phyloP scores from a whole-genome alignment of 37 sponge, comb jelly and placozoan genomes.

The Tethya wilhelma region DNA sequence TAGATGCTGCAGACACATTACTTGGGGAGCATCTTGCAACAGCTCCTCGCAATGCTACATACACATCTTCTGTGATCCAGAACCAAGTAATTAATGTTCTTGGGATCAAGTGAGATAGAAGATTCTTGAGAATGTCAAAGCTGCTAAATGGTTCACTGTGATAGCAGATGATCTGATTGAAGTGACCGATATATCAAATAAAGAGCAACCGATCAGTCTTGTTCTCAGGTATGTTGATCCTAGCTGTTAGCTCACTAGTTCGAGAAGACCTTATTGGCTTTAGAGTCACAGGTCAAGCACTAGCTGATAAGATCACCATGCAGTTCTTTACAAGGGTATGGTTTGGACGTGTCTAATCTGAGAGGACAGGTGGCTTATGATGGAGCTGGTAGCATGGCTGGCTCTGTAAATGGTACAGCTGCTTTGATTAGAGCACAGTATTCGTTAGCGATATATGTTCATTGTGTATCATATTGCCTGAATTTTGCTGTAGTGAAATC shows the following conservation, averaged over 20 bases:
- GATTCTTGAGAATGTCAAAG: no score
- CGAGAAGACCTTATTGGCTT: slow-evolving; percentile 72
- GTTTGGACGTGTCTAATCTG: slow-evolving; percentile 58
- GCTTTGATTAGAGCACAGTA: slow-evolving; percentile 29
- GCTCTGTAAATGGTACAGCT: slow-evolving; percentile 39
- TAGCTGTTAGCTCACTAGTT: no score
- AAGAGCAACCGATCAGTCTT: no score
- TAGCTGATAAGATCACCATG: slow-evolving; percentile 64
- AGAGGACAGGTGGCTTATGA: slow-evolving; percentile 86
- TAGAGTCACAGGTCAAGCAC: slow-evolving; percentile 68
- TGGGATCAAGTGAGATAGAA: no score
- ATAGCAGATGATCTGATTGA: slow-evolving; percentile 84
- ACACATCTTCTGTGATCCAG: no score
- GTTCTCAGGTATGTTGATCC: no score
- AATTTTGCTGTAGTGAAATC: slow-evolving; percentile 59
- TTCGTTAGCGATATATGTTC: slow-evolving; percentile 50
- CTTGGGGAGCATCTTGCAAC: no score
- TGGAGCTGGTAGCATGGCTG: slow-evolving; percentile 74
- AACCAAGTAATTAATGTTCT: no score
- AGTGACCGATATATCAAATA: slow-evolving; percentile 60
- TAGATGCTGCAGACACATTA: no score
- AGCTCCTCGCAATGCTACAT: no score
- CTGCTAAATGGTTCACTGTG: no score
- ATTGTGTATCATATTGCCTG: slow-evolving; percentile 54
- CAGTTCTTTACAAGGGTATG: background rate